A percentile compares a stretch with the other conserved stretches of the same genome.
Conservation (phyloP, 2,113 vertebrate species). For the Xiphias gladius region DNA sequence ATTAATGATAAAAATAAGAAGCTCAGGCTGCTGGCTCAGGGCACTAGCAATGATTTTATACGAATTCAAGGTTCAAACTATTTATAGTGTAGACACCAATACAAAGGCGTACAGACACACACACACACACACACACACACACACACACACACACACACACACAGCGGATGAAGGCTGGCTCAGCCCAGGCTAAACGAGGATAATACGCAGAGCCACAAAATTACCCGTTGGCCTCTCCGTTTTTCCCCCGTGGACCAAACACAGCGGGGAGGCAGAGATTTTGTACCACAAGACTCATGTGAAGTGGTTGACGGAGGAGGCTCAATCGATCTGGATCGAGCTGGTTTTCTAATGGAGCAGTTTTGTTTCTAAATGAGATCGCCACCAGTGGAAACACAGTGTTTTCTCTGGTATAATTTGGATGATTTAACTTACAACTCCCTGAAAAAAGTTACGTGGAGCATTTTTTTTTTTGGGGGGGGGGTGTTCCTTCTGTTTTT, state of each 20-base stretch:
- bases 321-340: slow-evolving; percentile 34
- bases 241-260: slow-evolving; percentile 7
- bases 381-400: not conserved
- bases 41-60: not conserved
- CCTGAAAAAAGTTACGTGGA: not conserved
- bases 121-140: not conserved
- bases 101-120: not conserved
- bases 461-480: not conserved
- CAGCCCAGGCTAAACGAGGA: slow-evolving; percentile 57
- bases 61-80: not conserved
- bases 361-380: slow-evolving; percentile 14
- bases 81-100: not conserved
- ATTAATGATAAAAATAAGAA: too few relatives aligned
- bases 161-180: slow-evolving; percentile 16
- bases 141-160: not conserved
- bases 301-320: slow-evolving; percentile 51
- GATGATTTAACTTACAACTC: slow-evolving; percentile 22
- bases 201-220: slow-evolving; percentile 64
- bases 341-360: slow-evolving; percentile 25
- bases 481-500: not conserved
- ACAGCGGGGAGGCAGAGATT: slow-evolving; percentile 20
- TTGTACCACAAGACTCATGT: slow-evolving; percentile 28
- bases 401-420: slow-evolving; percentile 22
- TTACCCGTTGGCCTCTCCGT: slow-evolving; percentile 46
- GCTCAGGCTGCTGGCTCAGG: too few relatives aligned